A percentile compares a stretch with the other conserved stretches of the same genome.
Conservation (phyloP, 2,113 vertebrate genomes). For the Chiloscyllium plagiosum region DNA sequence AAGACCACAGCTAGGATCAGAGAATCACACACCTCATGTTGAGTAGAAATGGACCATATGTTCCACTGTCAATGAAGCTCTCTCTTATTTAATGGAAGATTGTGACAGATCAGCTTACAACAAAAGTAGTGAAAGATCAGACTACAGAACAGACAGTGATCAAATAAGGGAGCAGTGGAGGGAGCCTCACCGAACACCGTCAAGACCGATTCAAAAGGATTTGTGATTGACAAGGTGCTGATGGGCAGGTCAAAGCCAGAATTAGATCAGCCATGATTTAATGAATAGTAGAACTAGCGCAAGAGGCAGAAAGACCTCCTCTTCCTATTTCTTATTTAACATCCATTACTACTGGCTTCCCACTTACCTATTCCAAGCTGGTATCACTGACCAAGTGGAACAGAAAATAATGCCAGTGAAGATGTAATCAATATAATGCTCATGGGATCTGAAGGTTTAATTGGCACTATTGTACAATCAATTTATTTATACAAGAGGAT, state of each 20-base stretch:
- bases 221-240: neutral
- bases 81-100: neutral
- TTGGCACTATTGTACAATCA: neutral
- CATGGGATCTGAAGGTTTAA: neutral
- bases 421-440: neutral
- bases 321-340: neutral
- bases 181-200: too few relatives aligned
- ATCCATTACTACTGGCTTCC: neutral
- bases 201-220: too few relatives aligned
- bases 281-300: neutral
- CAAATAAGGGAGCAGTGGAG: too few relatives aligned
- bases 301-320: neutral
- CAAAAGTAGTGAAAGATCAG: neutral
- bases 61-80: neutral
- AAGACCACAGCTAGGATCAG: neutral
- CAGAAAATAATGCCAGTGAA: neutral
- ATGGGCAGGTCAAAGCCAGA: neutral
- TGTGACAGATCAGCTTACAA: neutral
- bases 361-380: neutral
- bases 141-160: neutral
- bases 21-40: neutral
- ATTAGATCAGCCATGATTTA: neutral
- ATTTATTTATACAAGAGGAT: neutral
- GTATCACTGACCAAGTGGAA: neutral
- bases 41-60: neutral